phyloP scores from a whole-genome alignment of 1,140 invertebrate genomes.

The Anoplolepis gracilipes region DNA sequence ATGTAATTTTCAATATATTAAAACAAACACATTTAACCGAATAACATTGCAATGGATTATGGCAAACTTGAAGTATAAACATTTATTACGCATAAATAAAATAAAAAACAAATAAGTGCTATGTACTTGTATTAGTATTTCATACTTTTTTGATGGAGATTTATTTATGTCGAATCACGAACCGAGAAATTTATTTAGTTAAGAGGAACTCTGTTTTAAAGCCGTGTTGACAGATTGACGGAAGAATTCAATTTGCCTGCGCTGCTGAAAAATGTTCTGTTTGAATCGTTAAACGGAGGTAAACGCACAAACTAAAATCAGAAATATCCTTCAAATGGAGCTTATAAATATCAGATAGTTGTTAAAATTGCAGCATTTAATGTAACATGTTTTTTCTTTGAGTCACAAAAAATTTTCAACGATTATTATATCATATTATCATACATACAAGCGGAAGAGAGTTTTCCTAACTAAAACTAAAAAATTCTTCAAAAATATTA shows the following conservation, averaged over 20 bases:
- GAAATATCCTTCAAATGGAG: neutral
- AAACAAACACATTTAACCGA: neutral
- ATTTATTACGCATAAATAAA: neutral
- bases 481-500: neutral
- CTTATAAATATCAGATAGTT: conserved; percentile 1
- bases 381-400: neutral
- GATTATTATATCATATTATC: neutral
- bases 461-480: neutral
- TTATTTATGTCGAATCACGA: neutral
- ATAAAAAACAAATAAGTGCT: conserved; percentile 8
- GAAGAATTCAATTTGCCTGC: conserved; percentile 17
- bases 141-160: neutral
- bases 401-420: neutral
- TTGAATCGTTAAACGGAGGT: conserved; percentile 10
- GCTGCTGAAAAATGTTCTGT: conserved; percentile 6
- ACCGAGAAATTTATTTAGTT: conserved; percentile 23
- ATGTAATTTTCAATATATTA: neutral
- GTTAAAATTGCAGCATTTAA: neutral
- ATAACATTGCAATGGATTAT: neutral
- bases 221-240: neutral
- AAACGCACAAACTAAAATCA: neutral
- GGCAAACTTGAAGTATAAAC: neutral
- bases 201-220: conserved; percentile 28
- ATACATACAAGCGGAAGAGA: neutral
- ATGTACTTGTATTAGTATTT: neutral